A percentile compares a stretch with the other conserved stretches of the same genome.
These are phyloP conservation scores for Enteromius argenteus DNA, from an alignment of 2,797 vertebrate species.

Conservation along the genomic window DNA sequence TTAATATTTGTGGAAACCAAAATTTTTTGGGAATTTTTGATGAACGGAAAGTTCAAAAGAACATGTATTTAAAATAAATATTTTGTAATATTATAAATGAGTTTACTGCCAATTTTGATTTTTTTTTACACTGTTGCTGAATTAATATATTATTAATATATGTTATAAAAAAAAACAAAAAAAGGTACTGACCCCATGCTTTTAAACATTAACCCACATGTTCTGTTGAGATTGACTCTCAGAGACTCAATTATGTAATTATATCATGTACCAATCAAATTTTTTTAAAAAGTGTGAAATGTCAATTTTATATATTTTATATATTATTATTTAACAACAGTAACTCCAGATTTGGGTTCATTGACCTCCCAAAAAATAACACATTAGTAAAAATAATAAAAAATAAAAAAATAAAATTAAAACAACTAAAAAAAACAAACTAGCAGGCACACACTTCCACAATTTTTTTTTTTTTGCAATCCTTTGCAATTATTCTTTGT, in stretches of 20 bases:
- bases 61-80: background rate
- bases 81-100: background rate
- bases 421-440: background rate
- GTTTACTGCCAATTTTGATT: background rate
- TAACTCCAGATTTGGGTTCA: background rate
- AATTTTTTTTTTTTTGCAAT: background rate
- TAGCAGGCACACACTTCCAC: background rate
- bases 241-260: background rate
- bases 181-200: background rate
- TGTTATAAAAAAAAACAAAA: too few species aligned
- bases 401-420: background rate
- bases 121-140: background rate
- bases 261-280: background rate
- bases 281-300: background rate
- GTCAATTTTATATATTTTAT: background rate
- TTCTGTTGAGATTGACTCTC: background rate
- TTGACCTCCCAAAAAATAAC: background rate
- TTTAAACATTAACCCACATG: background rate
- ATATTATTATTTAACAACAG: background rate
- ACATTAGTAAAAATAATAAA: background rate
- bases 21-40: background rate
- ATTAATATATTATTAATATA: background rate
- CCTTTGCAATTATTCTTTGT: constrained; percentile 21
- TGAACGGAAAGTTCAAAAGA: background rate
- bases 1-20: background rate